Base-by-base conservation (phyloP, 2,797 vertebrate species). In the Enteromius anoplus region DNA sequence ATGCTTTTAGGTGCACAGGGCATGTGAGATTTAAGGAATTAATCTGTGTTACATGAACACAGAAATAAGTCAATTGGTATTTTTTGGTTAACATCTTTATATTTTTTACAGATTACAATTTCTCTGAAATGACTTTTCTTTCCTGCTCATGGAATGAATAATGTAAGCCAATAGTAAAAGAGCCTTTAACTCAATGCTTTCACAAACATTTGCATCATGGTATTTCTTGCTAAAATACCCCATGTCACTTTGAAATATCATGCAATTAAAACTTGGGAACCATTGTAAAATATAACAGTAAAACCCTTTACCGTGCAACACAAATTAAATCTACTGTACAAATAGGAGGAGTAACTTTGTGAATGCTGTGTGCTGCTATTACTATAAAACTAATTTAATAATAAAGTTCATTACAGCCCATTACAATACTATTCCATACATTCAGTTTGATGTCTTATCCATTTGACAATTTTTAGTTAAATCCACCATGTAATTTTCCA, bases 11-110 rank as follows among this genome's bases (percentile, higher is more conserved):
- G 89, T 90, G 89, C 90, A 92, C 91, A 92, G 87, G 92, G 93
- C 91, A 93, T 92, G 91, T 91, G 91, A 93, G 92, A 93, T 89
- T 92, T 90, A 92, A 92, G 92, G 93, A 93, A 93, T 91, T 83
- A 89, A 90, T 91, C 87, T 87, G 78, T 26, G 86, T 76, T 42
- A 78, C 66, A 85, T 71, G 70, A 81, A 84, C 70, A 86, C 69
- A 75, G 42, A 72, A 80, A 69, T 84, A 80, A 78, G n/a, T 79
- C 45, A 47, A 5, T 29, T 34, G 47, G 49, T 29, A 37, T 47
- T 64, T 3, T 45, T 55, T 42, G 11, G 37, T 75, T 26, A n/a
- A 69, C 17, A 1, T 62, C 4, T 62, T 75, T 40, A 40, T 40
- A 40, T 40, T 40, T 9, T 40, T 40, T 40, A 40, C 40, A 40